phyloP scores from a whole-genome alignment of 2,888 invertebrate species.

The Drosophila prostipennis region DNA sequence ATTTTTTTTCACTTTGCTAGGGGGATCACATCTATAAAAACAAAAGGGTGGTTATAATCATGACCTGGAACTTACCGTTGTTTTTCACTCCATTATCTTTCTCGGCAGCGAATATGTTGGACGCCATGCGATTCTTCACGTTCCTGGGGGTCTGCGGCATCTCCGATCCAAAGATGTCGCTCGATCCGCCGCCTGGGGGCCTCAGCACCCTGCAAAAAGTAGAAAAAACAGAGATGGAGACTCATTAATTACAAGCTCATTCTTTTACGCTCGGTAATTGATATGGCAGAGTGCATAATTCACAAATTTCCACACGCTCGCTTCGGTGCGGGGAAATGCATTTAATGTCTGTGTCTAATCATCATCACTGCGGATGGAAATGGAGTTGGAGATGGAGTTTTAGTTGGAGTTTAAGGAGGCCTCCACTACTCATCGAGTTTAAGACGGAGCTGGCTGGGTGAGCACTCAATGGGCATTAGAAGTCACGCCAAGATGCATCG shows the following conservation, averaged over 20 bases:
- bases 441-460: conserved; percentile 41
- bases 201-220: conserved; percentile 86
- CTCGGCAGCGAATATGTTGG: conserved; percentile 84
- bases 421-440: conserved; percentile 16
- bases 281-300: conserved; percentile 39
- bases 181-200: conserved; percentile 87
- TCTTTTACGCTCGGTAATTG: conserved; percentile 31
- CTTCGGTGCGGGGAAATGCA: conserved; percentile 38
- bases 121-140: conserved; percentile 84
- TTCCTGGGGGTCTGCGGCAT: conserved; percentile 82
- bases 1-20: conserved; percentile 1
- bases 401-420: neutral
- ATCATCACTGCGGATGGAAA: conserved; percentile 34
- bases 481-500: conserved; percentile 53
- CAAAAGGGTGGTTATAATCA: neutral
- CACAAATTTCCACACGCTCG: conserved; percentile 48
- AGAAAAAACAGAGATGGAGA: conserved; percentile 4
- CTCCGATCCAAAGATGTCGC: conserved; percentile 85
- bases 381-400: conserved; percentile 1
- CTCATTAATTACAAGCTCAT: conserved; percentile 39
- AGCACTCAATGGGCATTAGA: conserved; percentile 53
- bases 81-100: conserved; percentile 81
- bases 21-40: neutral
- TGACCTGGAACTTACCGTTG: conserved; percentile 77
- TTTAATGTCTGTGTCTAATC: conserved; percentile 61